Evolutionary conservation across 2,113 vertebrate species (phyloP).

Genomic region (Spea multiplicata): DNA sequence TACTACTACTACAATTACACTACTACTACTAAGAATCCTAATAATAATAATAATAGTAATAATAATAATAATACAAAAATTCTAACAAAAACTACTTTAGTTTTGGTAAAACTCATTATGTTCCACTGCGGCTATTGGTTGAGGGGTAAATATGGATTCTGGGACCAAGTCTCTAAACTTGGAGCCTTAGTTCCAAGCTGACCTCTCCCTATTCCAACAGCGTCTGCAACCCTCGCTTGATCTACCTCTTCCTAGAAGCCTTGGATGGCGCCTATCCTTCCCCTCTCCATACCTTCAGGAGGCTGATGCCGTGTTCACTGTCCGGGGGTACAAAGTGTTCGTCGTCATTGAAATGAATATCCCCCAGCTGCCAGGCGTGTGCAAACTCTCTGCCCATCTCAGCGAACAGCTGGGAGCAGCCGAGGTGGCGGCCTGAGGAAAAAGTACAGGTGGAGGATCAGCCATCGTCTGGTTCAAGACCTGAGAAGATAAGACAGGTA

Average conservation of each 20-base stretch:
- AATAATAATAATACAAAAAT: too few relatives aligned
- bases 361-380: constrained; percentile 49
- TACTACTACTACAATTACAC: too few relatives aligned
- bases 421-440: constrained; percentile 14
- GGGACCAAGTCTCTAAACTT: neutral
- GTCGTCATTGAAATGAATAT: constrained; percentile 51
- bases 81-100: too few relatives aligned
- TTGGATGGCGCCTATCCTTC: neutral
- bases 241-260: neutral
- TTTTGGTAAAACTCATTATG: too few relatives aligned
- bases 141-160: neutral
- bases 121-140: too few relatives aligned
- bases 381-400: constrained; percentile 47
- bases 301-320: constrained; percentile 46
- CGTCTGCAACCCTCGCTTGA: neutral
- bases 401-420: constrained; percentile 49
- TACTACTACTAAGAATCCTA: too few relatives aligned
- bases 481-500: too few relatives aligned
- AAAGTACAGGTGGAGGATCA: neutral
- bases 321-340: constrained; percentile 47
- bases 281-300: constrained; percentile 36
- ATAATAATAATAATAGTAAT: too few relatives aligned
- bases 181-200: neutral
- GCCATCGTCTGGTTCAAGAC: too few relatives aligned
- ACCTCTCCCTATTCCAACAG: neutral